Evolutionary conservation across 2,797 vertebrate species (phyloP).

Genomic region (Apogon talboti): DNA sequence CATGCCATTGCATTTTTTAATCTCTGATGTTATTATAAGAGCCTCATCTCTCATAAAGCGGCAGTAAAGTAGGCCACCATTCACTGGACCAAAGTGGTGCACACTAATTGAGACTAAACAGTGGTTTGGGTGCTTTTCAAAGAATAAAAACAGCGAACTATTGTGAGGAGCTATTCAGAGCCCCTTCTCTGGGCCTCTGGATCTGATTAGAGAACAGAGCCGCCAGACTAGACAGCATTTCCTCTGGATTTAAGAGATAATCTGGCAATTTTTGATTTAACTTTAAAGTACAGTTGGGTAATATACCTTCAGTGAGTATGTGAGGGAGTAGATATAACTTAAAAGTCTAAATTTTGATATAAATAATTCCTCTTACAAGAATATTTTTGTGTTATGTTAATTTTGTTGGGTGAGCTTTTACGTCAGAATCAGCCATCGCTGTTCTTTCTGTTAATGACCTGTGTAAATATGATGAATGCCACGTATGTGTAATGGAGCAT

Average conservation of each 20-base stretch:
- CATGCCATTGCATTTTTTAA: conserved; percentile 4
- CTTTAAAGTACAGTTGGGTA: conserved; percentile 26
- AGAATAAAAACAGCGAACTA: conserved; percentile 62
- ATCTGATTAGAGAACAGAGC: conserved; percentile 65
- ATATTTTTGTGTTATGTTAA: background rate
- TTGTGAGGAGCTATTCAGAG: conserved; percentile 64
- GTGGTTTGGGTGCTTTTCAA: conserved; percentile 60
- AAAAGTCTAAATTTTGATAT: background rate
- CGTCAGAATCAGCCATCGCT: too few species aligned
- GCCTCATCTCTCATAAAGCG: conserved; percentile 33
- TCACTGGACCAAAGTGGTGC: conserved; percentile 52
- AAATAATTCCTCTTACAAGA: too few species aligned
- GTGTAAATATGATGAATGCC: too few species aligned
- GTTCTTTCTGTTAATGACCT: too few species aligned
- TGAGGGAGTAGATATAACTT: background rate
- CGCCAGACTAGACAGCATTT: conserved; percentile 68
- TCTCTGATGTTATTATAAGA: conserved; percentile 14
- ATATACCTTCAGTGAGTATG: conserved; percentile 14
- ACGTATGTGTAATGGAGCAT: too few species aligned
- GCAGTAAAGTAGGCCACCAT: conserved; percentile 61
- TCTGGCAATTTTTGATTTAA: conserved; percentile 35
- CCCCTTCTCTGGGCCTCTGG: conserved; percentile 71
- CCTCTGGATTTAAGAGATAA: conserved; percentile 52
- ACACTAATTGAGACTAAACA: conserved; percentile 75
- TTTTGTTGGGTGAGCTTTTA: background rate